A percentile compares a stretch with the other conserved stretches of the same genome.
These are phyloP conservation scores for Pseudorasbora parva DNA, from an alignment of 2,113 vertebrate species.

Conservation along the genomic window DNA sequence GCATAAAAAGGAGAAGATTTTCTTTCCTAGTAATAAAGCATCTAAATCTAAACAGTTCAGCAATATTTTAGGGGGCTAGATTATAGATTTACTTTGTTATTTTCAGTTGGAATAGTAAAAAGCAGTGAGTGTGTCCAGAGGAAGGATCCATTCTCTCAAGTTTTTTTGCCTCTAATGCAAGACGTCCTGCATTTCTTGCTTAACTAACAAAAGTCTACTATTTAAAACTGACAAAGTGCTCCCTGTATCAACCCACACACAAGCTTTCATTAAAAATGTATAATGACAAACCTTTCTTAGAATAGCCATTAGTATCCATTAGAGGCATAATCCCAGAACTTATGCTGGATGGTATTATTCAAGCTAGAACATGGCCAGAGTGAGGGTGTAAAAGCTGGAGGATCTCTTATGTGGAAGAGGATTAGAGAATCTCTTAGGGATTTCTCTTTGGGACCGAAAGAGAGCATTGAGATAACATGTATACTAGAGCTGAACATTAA, in stretches of 20 bases:
- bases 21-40: background rate
- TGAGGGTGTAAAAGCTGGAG: background rate
- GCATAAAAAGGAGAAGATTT: background rate
- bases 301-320: conserved; percentile 41
- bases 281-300: conserved; percentile 32
- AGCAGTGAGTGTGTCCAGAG: background rate
- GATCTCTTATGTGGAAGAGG: conserved; percentile 38
- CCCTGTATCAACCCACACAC: conserved; percentile 6
- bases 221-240: conserved; percentile 14
- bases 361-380: background rate
- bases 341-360: conserved; percentile 2
- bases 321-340: conserved; percentile 25
- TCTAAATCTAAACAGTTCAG: background rate
- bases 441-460: background rate
- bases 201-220: background rate
- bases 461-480: background rate
- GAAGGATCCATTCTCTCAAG: background rate
- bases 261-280: conserved; percentile 38
- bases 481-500: background rate
- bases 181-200: background rate
- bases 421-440: conserved; percentile 18
- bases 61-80: background rate
- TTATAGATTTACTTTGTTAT: background rate
- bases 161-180: background rate
- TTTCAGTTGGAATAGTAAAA: background rate